Evolutionary conservation across 1,140 invertebrate species (phyloP).

Genomic region (Berghia stephanieae): DNA sequence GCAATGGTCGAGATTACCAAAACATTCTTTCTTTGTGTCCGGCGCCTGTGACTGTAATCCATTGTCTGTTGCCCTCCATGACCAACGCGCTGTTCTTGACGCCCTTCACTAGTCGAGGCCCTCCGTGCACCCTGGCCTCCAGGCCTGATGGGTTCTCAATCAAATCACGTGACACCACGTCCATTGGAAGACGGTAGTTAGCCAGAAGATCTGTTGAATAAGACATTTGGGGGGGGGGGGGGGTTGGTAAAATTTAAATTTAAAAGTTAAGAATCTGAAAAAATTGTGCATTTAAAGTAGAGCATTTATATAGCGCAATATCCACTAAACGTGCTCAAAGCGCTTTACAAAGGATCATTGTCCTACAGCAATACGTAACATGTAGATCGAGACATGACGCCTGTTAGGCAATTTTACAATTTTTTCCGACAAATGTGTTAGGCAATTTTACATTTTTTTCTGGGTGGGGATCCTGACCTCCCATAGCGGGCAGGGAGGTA

Average conservation of each 20-base stretch:
- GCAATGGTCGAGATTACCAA: slow-evolving; percentile 60
- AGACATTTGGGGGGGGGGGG: background rate
- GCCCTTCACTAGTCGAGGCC: slow-evolving; percentile 45
- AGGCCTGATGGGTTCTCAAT: slow-evolving; percentile 60
- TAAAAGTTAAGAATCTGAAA: background rate
- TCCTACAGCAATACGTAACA: background rate
- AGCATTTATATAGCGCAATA: background rate
- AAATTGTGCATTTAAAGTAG: background rate
- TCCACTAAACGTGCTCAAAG: background rate
- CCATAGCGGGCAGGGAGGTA: too few relatives aligned
- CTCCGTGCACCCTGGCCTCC: slow-evolving; percentile 52
- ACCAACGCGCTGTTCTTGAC: slow-evolving; percentile 51
- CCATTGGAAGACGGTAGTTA: slow-evolving; percentile 61
- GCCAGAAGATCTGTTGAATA: slow-evolving; percentile 45
- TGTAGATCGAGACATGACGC: background rate
- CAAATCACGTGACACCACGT: slow-evolving; percentile 38
- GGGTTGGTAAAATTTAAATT: background rate
- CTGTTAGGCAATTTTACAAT: too few relatives aligned
- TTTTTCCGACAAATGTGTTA: too few relatives aligned
- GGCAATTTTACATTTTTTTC: too few relatives aligned
- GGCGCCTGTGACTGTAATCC: slow-evolving; percentile 54
- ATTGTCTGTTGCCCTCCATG: slow-evolving; percentile 48
- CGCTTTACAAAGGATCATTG: background rate
- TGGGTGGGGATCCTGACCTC: too few relatives aligned
- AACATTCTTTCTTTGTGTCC: slow-evolving; percentile 61